Base-by-base conservation (phyloP, 2,888 invertebrate genomes). In the Chrysolina haemoptera region DNA sequence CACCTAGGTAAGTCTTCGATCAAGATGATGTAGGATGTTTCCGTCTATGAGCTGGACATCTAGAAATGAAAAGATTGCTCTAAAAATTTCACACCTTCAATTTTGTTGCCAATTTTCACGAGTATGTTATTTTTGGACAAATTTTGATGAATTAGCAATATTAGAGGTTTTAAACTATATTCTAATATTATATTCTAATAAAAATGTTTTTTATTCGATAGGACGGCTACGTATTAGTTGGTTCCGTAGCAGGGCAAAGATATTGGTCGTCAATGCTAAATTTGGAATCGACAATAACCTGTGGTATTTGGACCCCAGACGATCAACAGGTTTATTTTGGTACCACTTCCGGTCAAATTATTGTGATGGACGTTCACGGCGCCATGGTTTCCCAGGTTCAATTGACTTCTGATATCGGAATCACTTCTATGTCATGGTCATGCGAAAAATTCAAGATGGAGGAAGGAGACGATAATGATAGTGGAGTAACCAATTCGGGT, bases 181-280 rank as follows among this genome's bases (percentile, higher is more conserved):
- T n/a, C n/a, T n/a, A n/a, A n/a, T n/a, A n/a, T n/a, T n/a, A n/a
- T n/a, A n/a, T n/a, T n/a, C n/a, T n/a, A n/a, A n/a, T n/a, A n/a
- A n/a, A n/a, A n/a, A n/a, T n/a, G n/a, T n/a, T n/a, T n/a, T n/a
- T n/a, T 35, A 6, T 35, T 35, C 8, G 8, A 35, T 35, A 96
- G 93, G 99, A 99, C 89, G 98, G 98, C 16, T 99, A 99, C 88
- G 98, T 99, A 10, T 89, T 99, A 81, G 99, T 99, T 53, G 99
- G 98, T 0, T 98, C 98, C 0, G 98, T 98, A 76, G 97, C 97
- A 0, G 98, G 98, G 0, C 98, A 98, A 88, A 91, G 99, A 10
- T 98, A 98, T 89, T 99, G 99, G 99, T 98, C 98, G 0, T 97
- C 97, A 63, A 97, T 98, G 96, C 89, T 98, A 77, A 97, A 98